Conservation (phyloP, 2,797 vertebrate species). For the Etheostoma nigrum region DNA sequence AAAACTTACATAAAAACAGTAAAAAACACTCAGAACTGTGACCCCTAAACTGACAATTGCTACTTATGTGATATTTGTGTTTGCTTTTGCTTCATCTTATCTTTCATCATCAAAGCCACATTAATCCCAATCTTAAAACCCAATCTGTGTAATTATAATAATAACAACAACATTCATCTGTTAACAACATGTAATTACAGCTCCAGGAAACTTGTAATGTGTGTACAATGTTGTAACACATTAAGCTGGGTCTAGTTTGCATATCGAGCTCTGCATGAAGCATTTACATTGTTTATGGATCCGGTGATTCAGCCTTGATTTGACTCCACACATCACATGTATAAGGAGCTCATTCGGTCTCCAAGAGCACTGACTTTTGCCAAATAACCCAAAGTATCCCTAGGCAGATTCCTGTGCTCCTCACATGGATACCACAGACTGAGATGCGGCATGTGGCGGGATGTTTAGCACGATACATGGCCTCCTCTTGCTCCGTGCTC, state of each 20-base stretch:
- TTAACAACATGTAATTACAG: slow-evolving; percentile 31
- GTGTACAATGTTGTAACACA: not conserved
- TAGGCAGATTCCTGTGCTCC: slow-evolving; percentile 15
- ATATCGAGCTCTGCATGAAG: not conserved
- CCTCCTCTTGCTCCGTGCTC: slow-evolving; percentile 26
- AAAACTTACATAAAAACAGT: not conserved
- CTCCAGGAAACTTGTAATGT: slow-evolving; percentile 14
- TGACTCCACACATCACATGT: not conserved
- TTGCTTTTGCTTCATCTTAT: slow-evolving; percentile 8
- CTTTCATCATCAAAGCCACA: slow-evolving; percentile 20
- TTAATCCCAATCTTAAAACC: not conserved
- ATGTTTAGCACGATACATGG: slow-evolving; percentile 36
- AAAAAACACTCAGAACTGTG: not conserved
- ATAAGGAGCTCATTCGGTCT: not conserved
- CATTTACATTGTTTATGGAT: not conserved
- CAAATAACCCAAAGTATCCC: slow-evolving; percentile 7
- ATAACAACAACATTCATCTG: slow-evolving; percentile 40
- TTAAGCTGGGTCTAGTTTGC: not conserved
- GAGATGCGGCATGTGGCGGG: slow-evolving; percentile 41
- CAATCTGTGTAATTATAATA: slow-evolving; percentile 45
- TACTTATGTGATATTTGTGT: not conserved
- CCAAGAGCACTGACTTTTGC: not conserved
- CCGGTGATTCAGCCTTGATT: not conserved
- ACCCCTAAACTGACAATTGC: not conserved
- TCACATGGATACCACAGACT: slow-evolving; percentile 51